Evolutionary conservation across 2,888 invertebrate genomes (phyloP).

Genomic region (Cephus runcator): DNA sequence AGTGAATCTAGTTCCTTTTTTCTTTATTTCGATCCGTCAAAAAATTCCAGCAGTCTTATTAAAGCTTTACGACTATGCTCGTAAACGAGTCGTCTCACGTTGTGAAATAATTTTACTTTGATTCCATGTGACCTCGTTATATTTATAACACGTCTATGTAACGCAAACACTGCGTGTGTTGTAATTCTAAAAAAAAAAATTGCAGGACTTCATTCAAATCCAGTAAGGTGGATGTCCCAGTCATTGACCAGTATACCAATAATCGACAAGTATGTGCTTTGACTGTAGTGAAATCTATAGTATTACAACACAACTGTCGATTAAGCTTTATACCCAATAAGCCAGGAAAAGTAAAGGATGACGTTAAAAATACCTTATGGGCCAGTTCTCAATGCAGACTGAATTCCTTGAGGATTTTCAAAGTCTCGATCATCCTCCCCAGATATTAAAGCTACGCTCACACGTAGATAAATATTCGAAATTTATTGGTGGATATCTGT

Average conservation of each 20-base stretch:
- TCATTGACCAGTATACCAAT: no score
- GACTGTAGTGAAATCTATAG: no score
- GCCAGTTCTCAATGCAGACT: neutral
- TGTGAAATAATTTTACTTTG: neutral
- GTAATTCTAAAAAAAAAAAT: neutral
- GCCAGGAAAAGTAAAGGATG: neutral
- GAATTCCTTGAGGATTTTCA: neutral
- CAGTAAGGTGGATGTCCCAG: no score
- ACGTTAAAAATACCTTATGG: neutral
- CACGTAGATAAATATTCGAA: neutral
- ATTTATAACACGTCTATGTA: neutral
- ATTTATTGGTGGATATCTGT: neutral
- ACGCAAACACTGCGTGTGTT: neutral
- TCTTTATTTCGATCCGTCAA: neutral
- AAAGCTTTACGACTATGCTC: neutral
- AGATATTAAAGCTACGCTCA: neutral
- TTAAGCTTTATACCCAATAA: neutral
- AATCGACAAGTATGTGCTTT: no score
- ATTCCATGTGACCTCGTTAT: neutral
- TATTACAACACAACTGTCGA: no score
- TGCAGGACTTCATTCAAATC: neutral
- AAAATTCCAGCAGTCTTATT: neutral
- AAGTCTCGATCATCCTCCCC: neutral
- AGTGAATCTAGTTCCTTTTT: neutral
- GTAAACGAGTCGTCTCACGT: neutral